Evolutionary conservation across 2,888 invertebrate genomes (phyloP), one percentile per base, ranked within the genome.

Genomic region (Chymomyza procnemis): DNA sequence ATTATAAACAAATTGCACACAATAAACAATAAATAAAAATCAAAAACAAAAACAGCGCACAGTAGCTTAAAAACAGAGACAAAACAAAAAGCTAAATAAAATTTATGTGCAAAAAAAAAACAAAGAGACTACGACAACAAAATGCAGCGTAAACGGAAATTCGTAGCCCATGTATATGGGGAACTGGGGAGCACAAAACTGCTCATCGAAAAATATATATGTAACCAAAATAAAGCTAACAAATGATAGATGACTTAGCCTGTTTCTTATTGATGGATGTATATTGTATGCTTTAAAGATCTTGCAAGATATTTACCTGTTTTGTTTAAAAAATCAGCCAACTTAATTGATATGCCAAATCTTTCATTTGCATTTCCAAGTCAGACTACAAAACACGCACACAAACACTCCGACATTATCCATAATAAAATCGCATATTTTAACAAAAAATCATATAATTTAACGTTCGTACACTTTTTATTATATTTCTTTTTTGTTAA

Each of bases 71-170:
- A 18, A n/a, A 47, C 48, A 30, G 22, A 16, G 21, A 21, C 47
- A 57, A 64, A 30, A 6, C 48, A n/a, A 4, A 64, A 66, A 59
- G 41, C 64, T 16, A 41, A 67, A 60, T 54, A 65, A 48, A n/a
- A 48, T 18, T 48, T 16, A 48, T 48, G 18, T 69, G 65, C 61
- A 75, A 67, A 67, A 67, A 52, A 69, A 66, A 56, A 14, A 63
- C 21, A 66, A 50, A 14, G 52, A 70, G 52, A 70, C 18, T 55
- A 61, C 60, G 64, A 66, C 60, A 74, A 74, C 58, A 69, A 73
- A 71, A 68, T 75, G 74, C 87, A 74, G 22, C 50, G 79, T 65
- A 71, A 69, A 70, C 66, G 61, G 55, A 54, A 66, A 62, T 34
- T 47, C 18, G 57, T 60, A 48, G 50, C 60, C 52, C 26, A 6